Conservation (phyloP, 2,888 invertebrate genomes). For the Slavum lentiscoides region DNA sequence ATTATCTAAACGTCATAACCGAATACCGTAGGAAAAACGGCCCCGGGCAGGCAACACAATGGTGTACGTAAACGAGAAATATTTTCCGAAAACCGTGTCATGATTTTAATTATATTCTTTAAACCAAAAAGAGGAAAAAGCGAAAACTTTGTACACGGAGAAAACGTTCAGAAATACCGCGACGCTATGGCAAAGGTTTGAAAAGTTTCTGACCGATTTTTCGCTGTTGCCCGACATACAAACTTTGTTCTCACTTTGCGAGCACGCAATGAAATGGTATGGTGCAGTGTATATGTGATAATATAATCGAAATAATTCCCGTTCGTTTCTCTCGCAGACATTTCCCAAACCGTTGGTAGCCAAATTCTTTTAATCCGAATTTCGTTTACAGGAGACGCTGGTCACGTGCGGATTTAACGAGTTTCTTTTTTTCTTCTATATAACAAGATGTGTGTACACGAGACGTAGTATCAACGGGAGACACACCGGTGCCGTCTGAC, state of each 20-base stretch:
- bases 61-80: too few species aligned
- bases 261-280: not conserved
- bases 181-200: not conserved
- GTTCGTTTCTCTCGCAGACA: not conserved
- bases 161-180: not conserved
- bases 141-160: not conserved
- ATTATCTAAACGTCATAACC: too few species aligned
- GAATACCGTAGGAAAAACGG: too few species aligned
- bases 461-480: too few species aligned
- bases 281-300: too few species aligned
- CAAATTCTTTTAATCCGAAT: conserved; percentile 15
- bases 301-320: conserved; percentile 8
- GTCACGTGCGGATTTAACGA: conserved; percentile 15
- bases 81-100: too few species aligned
- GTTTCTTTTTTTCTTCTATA: not conserved
- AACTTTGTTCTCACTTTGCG: not conserved
- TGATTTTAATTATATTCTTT: not conserved
- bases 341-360: not conserved
- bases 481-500: too few species aligned
- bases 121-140: not conserved
- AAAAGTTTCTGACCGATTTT: not conserved
- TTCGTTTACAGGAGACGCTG: not conserved
- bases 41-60: too few species aligned
- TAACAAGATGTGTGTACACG: too few species aligned
- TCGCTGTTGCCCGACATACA: not conserved